Base-by-base conservation (phyloP, 30 jellyfish, hydroid and myxozoan species). In the Cassiopea andromeda region DNA sequence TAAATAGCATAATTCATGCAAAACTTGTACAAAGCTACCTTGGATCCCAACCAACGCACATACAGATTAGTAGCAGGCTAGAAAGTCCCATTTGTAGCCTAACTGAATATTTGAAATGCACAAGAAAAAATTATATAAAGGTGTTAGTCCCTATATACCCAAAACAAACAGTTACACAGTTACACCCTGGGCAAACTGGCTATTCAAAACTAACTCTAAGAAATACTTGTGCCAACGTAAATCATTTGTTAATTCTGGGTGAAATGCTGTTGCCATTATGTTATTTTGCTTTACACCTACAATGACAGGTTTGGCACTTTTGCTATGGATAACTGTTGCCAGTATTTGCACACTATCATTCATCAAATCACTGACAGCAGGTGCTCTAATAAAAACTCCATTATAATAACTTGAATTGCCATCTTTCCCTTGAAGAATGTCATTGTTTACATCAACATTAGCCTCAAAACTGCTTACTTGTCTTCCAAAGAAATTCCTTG, bases 361-460 rank as follows among this genome's bases (percentile, higher is more conserved):
- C n/a, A 83, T 79, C 49, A 92, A 83, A 4, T 92, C 75, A 38
- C 38, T 48, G 14, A 96, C 97, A 15, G 98, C 98, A 18, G 99
- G 99, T 5, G 99, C 99, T 71, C 99, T 77, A 7, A 96, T 92
- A 69, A 96, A 96, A 9, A 96, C 99, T 68, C 99, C 98, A 74
- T 81, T 97, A 49, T 45, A 87, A 7, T 54, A 6, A 15, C 27
- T 46, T 7, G 61, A 89, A 46, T 7, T 8, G n/a, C 7, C 1
- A 14, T 73, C 89, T 8, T 69, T 47, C 13, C 91, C 80, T 48
- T 46, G 46, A 14, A 96, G 38, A 5, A 58, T 60, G 10, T 69
- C 74, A n/a, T 80, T 68, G 4, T 83, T 80, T 44, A 96, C 19
- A 10, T 87, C 87, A 15, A 96, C 80, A 1, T 45, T 49, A 17